phyloP scores from a whole-genome alignment of 2,888 invertebrate species.

The Eupithecia pulchellata region DNA sequence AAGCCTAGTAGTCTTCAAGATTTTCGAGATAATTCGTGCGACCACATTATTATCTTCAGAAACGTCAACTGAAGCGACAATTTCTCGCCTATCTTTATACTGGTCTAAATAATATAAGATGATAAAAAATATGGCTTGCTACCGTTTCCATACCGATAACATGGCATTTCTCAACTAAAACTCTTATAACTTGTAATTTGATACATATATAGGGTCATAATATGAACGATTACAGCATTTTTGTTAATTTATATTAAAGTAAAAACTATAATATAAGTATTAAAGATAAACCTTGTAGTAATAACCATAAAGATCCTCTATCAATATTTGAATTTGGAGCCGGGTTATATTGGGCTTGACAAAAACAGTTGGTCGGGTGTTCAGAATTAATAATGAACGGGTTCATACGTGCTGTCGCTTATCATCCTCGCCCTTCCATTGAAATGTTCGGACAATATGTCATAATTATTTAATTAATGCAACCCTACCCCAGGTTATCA shows the following conservation, averaged over 20 bases:
- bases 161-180: slow-evolving; percentile 28
- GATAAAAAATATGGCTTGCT: slow-evolving; percentile 34
- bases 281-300: slow-evolving; percentile 22
- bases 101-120: slow-evolving; percentile 22
- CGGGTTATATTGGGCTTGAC: slow-evolving; percentile 8
- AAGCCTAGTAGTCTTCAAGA: slow-evolving; percentile 40
- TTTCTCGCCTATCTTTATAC: slow-evolving; percentile 19
- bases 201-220: slow-evolving; percentile 28
- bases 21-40: slow-evolving; percentile 37
- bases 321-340: slow-evolving; percentile 23
- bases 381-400: slow-evolving; percentile 64
- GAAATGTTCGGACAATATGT: slow-evolving; percentile 80
- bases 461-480: slow-evolving; percentile 85
- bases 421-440: slow-evolving; percentile 76
- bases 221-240: slow-evolving; percentile 20
- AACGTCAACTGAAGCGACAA: slow-evolving; percentile 28
- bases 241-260: slow-evolving; percentile 28
- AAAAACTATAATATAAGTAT: slow-evolving; percentile 18
- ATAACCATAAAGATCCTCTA: slow-evolving; percentile 28
- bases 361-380: slow-evolving; percentile 47
- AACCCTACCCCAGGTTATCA: slow-evolving; percentile 73
- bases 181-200: slow-evolving; percentile 35
- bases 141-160: slow-evolving; percentile 42
- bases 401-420: slow-evolving; percentile 59
- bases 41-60: slow-evolving; percentile 35